Evolutionary conservation across 2,113 vertebrate species (phyloP).

Genomic region (Hystrix brachyura): DNA sequence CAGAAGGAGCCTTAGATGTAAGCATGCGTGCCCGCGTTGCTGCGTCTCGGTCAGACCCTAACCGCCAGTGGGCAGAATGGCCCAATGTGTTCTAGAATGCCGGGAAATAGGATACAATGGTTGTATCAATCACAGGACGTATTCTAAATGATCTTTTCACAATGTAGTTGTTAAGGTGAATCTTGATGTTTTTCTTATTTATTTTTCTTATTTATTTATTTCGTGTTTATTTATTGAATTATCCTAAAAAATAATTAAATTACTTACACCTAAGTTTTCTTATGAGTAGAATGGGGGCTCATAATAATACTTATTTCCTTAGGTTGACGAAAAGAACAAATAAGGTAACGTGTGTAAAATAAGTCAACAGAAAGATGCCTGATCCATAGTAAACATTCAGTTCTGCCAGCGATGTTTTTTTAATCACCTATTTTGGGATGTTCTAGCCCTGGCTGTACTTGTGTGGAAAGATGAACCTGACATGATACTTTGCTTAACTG

Average conservation of each 20-base stretch:
- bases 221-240: background rate
- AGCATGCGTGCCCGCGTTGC: fast-evolving
- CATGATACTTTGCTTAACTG: background rate
- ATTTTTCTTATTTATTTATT: too few relatives aligned
- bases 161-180: background rate
- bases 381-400: background rate
- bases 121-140: background rate
- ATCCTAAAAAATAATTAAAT: background rate
- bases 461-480: background rate
- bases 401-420: background rate
- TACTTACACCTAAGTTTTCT: background rate
- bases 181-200: background rate
- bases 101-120: background rate
- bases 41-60: background rate
- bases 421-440: background rate
- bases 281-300: background rate
- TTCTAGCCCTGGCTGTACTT: background rate
- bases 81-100: background rate
- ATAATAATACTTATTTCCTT: background rate
- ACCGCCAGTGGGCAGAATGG: fast-evolving
- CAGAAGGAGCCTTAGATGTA: background rate
- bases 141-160: background rate
- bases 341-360: background rate
- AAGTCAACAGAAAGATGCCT: background rate
- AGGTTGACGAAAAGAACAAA: background rate